Evolutionary conservation across 2,888 invertebrate species (phyloP).

Genomic region (Acronicta aceris): DNA sequence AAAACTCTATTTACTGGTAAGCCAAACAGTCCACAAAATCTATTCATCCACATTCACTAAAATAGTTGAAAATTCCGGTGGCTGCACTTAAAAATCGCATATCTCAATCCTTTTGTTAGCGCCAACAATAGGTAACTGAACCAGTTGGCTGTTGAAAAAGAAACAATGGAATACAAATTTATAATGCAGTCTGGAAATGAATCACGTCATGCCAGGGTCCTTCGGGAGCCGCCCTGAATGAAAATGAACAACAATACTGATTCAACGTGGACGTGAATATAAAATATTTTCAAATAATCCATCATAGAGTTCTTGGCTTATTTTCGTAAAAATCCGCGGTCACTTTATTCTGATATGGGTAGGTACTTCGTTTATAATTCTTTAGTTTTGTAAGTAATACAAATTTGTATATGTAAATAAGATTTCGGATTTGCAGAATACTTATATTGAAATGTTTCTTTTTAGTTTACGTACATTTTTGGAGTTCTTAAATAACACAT

Average conservation of each 20-base stretch:
- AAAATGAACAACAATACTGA: conserved; percentile 82
- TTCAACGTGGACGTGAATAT: conserved; percentile 68
- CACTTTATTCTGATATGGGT: conserved; percentile 30
- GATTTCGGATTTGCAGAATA: no score
- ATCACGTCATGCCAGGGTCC: conserved; percentile 81
- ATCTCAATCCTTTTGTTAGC: conserved; percentile 80
- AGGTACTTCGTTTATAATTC: neutral
- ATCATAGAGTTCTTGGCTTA: conserved; percentile 45
- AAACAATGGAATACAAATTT: conserved; percentile 86
- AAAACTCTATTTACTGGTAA: conserved; percentile 23
- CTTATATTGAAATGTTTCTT: no score
- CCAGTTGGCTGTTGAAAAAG: conserved; percentile 80
- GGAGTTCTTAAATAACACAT: no score
- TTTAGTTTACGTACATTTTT: no score
- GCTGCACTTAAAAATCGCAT: conserved; percentile 77
- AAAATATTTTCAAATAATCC: conserved; percentile 66
- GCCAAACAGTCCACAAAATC: conserved; percentile 29
- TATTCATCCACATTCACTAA: conserved; percentile 31
- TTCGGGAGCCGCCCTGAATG: conserved; percentile 76
- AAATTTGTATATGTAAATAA: no score
- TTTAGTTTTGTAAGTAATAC: no score
- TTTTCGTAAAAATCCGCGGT: conserved; percentile 34
- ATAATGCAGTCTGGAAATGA: conserved; percentile 86
- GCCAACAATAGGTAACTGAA: conserved; percentile 82
- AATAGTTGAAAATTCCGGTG: conserved; percentile 59